These are phyloP conservation scores for Paracentrotus lividus DNA, from an alignment of 53 echinoderm and acorn worm species.

Conservation along the genomic window DNA sequence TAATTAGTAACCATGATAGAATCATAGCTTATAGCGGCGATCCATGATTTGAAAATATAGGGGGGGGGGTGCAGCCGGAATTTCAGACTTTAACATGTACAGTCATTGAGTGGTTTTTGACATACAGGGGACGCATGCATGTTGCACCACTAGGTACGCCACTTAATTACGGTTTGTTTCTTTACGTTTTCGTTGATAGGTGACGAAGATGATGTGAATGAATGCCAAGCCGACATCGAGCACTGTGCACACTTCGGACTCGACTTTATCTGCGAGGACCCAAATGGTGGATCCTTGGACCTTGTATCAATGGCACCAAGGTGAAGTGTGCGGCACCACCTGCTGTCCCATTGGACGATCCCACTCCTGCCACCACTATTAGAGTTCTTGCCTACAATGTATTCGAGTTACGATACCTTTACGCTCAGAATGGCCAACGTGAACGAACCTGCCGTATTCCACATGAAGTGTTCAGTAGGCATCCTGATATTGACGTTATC, in stretches of 20 bases:
- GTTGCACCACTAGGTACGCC: too few species aligned
- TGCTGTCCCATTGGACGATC: conserved; percentile 68
- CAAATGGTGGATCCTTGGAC: conserved; percentile 40
- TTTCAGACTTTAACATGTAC: too few species aligned
- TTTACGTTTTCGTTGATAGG: not conserved
- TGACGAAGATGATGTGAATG: conserved; percentile 19
- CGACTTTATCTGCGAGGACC: conserved; percentile 80
- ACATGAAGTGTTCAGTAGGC: conserved; percentile 67
- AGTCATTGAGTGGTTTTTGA: too few species aligned
- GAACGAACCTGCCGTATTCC: conserved; percentile 92
- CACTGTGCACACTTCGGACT: conserved; percentile 83
- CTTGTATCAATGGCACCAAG: conserved; percentile 27
- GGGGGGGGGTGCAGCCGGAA: too few species aligned
- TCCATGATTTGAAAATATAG: not conserved
- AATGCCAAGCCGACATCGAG: conserved; percentile 71
- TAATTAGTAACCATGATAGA: too few species aligned
- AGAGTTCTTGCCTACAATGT: conserved; percentile 88
- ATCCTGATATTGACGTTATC: conserved; percentile 90
- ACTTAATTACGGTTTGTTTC: not conserved
- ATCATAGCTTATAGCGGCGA: too few species aligned
- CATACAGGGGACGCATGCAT: too few species aligned
- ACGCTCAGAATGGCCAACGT: conserved; percentile 84
- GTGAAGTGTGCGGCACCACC: conserved; percentile 78
- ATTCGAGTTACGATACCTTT: conserved; percentile 86
- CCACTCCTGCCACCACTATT: conserved; percentile 80